Percentiles rank a stretch among this genome's conserved stretches.
phyloP scores from a whole-genome alignment of 2,797 vertebrate species.

The Fistularia tabacaria region DNA sequence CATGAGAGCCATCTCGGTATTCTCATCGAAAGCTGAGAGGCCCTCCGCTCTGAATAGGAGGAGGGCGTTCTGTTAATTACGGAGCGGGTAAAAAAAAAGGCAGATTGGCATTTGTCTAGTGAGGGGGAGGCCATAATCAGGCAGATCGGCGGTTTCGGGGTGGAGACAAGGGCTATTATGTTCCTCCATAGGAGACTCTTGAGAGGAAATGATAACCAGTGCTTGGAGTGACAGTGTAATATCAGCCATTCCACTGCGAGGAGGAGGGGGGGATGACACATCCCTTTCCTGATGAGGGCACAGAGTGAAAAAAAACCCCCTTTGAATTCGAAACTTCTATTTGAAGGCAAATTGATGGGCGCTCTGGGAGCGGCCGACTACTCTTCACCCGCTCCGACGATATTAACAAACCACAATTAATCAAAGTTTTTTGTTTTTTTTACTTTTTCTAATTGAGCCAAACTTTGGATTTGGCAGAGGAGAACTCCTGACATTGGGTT shows the following conservation, averaged over 20 bases:
- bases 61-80: conserved; percentile 65
- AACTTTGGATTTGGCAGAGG: conserved; percentile 59
- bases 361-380: conserved; percentile 22
- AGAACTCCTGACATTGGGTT: conserved; percentile 56
- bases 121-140: conserved; percentile 59
- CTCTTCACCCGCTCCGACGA: conserved; percentile 25
- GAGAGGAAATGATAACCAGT: conserved; percentile 66
- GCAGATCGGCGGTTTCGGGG: conserved; percentile 56
- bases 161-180: conserved; percentile 68
- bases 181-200: conserved; percentile 54
- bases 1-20: conserved; percentile 45
- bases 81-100: conserved; percentile 24
- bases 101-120: conserved; percentile 56
- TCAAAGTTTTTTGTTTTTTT: conserved; percentile 46
- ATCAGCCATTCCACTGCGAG: conserved; percentile 43
- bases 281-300: conserved; percentile 32
- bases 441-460: conserved; percentile 58
- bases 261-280: conserved; percentile 11
- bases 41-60: conserved; percentile 46
- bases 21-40: conserved; percentile 29
- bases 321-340: conserved; percentile 53
- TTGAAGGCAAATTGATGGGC: conserved; percentile 49
- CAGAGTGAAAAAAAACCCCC: conserved; percentile 31
- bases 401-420: conserved; percentile 64
- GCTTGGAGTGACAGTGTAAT: conserved; percentile 60